Evolutionary conservation across 2,113 vertebrate species (phyloP), one percentile per base, ranked within the genome.

Genomic region (Cricetomys ansorgei): DNA sequence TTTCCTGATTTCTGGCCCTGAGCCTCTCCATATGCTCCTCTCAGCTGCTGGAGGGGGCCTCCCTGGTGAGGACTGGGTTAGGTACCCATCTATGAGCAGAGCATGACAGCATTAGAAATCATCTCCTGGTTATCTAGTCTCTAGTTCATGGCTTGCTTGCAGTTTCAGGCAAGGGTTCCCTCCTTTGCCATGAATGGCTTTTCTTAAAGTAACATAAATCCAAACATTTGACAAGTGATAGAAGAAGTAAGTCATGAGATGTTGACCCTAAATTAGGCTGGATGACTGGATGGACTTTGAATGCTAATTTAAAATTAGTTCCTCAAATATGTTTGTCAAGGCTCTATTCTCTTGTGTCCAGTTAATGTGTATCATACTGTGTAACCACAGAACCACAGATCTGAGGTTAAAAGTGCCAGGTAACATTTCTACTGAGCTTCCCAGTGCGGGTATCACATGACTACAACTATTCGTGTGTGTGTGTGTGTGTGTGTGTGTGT

Each of bases 201-300:
- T 72, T 97, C 85, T 97, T 97, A 48, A 48, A 45, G 88, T 73
- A 50, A 92, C 64, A 92, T 37, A 45, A 96, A 86, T 86, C 83
- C 93, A 97, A 95, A 94, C 16, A 91, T 79, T 76, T 93, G 57
- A 62, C 31, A 40, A 79, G 4, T 88, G 27, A 45, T 40, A 11
- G 43, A 94, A 37, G 72, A 88, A 87, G 5, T 43, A 92, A 89
- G 40, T 37, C 55, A 21, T 57, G 37, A 45, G 15, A 43, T 73
- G 7, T 27, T 13, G 5, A n/a, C 31, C 25, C 69, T 59, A 15
- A 89, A 80, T 43, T 87, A 79, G 5, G 19, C 25, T 50, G 92
- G 16, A 40, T 62, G 10, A 76, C 43, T 80, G 89, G 55, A 31
- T 84, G 88, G 62, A 67, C 50, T 94, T 85, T 17, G 79, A 67